Base-by-base conservation (phyloP, 2,113 vertebrate species). In the Solea solea region DNA sequence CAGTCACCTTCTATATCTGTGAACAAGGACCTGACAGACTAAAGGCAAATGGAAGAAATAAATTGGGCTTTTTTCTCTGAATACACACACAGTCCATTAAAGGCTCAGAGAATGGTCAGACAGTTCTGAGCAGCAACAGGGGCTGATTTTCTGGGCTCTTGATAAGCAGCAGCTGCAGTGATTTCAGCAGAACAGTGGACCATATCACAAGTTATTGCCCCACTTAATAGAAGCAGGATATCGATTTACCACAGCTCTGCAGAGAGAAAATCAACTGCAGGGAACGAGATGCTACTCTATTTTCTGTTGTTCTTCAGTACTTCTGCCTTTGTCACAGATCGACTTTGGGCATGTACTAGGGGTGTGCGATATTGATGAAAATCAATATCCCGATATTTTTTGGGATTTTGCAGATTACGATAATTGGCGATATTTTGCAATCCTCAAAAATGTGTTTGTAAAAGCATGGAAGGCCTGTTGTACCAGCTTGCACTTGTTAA, bases 151-250 rank as follows among this genome's bases (percentile, higher is more conserved):
- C 76, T 55, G 34, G 49, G 52, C 62, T 51, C 49, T 42, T 21
- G 42, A 59, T 62, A 44, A 76, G 54, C 62, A 63, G 69, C 80
- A 80, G 80, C 77, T 72, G 80, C 46, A 59, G 66, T 54, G 68
- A 73, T 72, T 68, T 54, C 53, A 21, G 21, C 65, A 42, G 15
- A 54, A 28, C 49, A 8, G 48, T 25, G 62, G 40, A 53, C 54
- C 6, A 15, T 58, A 62, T 79, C 73, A 55, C 56, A 21, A 57
- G 63, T 75, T 74, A 78, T 21, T 75, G 60, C 27, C 9, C 39
- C 3, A 45, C 59, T 81, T 60, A 49, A 73, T 62, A 2, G 72
- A 41, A 69, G 61, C 41, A 14, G 39, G 3, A 42, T 60, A 83
- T 86, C 27, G 71, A 83, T 66, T 60, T 11, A 53, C 8, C 21